Base-by-base conservation (phyloP, 2,888 invertebrate species). In the Malacosoma neustria region DNA sequence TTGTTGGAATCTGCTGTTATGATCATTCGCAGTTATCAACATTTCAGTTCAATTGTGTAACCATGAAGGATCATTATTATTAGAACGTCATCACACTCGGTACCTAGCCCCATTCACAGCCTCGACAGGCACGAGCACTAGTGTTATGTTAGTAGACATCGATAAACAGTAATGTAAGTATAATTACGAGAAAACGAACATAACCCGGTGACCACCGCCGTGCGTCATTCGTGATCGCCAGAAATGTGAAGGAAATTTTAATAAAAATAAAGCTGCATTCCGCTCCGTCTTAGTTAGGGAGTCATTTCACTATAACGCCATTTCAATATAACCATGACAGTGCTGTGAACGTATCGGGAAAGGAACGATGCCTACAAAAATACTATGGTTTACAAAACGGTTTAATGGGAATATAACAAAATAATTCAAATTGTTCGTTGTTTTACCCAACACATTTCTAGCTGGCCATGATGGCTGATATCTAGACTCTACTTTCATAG, bases 71-170 rank as follows among this genome's bases (percentile, higher is more conserved):
- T 54, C 65, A 68, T 65, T 64, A 39, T 48, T 43, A 40, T 38
- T 43, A 45, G 53, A 68, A 70, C 62, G 55, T 62, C 56, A 61
- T 64, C 77, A 80, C 81, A 79, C 77, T 64, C 61, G 6, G 51
- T 66, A 75, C 80, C 81, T 82, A 82, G 73, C 77, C 81, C 81
- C 77, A 72, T 22, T 61, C 65, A 69, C 72, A 75, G 70, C 71
- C 69, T 67, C 49, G 57, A 65, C 58, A 68, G 72, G 64, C 69
- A 72, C 75, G 77, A 79, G 75, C 80, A 68, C 67, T 71, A 70
- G 62, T 68, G 77, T 79, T 80, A 77, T 63, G 82, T 84, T 84
- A 84, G 84, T 84, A 84, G 76, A 82, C 84, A 82, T 81, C 77
- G 77, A 80, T 72, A 68, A 68, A 76, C 69, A 49, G 68, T 73